These are phyloP conservation scores for Mimumesa dahlbomi DNA, from an alignment of 2,888 invertebrate species.

Conservation along the genomic window DNA sequence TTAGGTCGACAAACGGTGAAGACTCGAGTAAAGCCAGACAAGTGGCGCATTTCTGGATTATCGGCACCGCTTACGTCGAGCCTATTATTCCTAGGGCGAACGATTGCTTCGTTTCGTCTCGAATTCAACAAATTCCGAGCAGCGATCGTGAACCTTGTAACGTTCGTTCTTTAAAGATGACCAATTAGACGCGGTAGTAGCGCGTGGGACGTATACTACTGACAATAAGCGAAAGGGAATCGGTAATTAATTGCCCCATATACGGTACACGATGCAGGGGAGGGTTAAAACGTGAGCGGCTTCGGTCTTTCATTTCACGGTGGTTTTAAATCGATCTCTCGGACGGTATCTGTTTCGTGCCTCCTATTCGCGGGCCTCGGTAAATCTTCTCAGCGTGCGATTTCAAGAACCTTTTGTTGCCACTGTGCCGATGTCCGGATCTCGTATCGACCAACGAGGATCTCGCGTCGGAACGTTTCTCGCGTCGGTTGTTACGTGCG, in stretches of 20 bases:
- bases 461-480: too few species aligned
- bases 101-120: too few species aligned
- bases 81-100: too few species aligned
- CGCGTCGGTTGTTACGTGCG: neutral
- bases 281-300: conserved; percentile 38
- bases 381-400: conserved; percentile 2
- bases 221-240: too few species aligned
- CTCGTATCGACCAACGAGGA: too few species aligned
- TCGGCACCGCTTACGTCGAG: conserved; percentile 13
- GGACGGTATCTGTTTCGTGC: conserved; percentile 7
- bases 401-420: neutral
- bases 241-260: too few species aligned
- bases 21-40: neutral
- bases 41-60: conserved; percentile 30
- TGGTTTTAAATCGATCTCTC: conserved; percentile 43
- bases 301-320: conserved; percentile 51
- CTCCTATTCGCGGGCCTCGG: neutral
- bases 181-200: too few species aligned
- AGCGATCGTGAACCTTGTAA: too few species aligned
- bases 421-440: neutral
- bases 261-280: too few species aligned
- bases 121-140: too few species aligned
- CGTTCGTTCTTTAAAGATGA: too few species aligned
- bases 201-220: too few species aligned
- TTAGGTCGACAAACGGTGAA: conserved; percentile 40